These are phyloP conservation scores for Drosophila tanythrix DNA, from an alignment of 2,888 invertebrate genomes.

Conservation along the genomic window DNA sequence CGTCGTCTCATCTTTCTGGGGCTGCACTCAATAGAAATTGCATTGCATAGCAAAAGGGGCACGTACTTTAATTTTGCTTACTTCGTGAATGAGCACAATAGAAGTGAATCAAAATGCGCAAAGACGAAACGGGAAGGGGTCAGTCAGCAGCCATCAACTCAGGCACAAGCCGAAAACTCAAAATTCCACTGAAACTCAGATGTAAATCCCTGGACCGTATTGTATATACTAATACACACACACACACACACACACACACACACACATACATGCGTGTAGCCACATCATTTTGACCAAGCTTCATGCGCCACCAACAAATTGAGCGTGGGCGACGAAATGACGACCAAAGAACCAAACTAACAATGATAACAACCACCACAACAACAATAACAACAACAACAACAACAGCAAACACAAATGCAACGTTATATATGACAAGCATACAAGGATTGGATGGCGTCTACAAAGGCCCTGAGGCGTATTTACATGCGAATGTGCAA, in stretches of 20 bases:
- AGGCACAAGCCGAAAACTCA: background rate
- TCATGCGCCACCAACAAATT: slow-evolving; percentile 47
- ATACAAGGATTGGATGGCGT: background rate
- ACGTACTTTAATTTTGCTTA: slow-evolving; percentile 78
- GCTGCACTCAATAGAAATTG: slow-evolving; percentile 72
- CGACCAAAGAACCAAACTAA: slow-evolving; percentile 26
- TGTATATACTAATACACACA: background rate
- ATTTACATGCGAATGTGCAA: slow-evolving; percentile 54
- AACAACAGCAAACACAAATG: background rate
- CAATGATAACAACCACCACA: slow-evolving; percentile 28
- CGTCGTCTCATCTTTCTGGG: slow-evolving; percentile 8
- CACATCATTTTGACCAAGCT: slow-evolving; percentile 26
- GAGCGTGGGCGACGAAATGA: slow-evolving; percentile 47
- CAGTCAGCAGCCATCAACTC: background rate
- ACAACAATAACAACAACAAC: background rate
- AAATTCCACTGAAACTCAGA: slow-evolving; percentile 1
- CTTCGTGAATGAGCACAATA: slow-evolving; percentile 76
- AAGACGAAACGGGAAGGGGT: slow-evolving; percentile 21
- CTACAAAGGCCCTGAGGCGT: slow-evolving; percentile 30
- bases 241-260: background rate
- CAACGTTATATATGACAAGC: slow-evolving; percentile 7
- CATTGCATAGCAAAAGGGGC: slow-evolving; percentile 69
- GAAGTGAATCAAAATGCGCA: slow-evolving; percentile 69
- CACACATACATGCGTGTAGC: background rate
- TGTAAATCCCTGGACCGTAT: background rate